Percentiles rank a stretch among this genome's conserved stretches.
phyloP scores from a whole-genome alignment of 1,140 invertebrate species.

The Mya arenaria region DNA sequence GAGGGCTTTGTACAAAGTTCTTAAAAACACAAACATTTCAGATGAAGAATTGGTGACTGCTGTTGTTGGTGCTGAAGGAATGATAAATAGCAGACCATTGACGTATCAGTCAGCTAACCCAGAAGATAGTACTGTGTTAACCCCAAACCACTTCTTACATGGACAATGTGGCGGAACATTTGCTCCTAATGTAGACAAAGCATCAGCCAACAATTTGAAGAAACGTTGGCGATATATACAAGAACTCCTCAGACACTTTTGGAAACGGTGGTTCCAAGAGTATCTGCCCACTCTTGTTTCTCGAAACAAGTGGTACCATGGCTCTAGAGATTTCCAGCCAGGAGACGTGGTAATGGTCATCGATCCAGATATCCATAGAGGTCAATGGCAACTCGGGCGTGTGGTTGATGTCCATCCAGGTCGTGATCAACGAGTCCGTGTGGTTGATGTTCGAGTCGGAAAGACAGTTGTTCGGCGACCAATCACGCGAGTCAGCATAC shows the following conservation, averaged over 20 bases:
- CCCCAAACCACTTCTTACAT: constrained; percentile 67
- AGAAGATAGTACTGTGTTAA: constrained; percentile 64
- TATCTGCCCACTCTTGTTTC: constrained; percentile 12
- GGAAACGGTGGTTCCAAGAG: constrained; percentile 44
- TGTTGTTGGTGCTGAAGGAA: constrained; percentile 59
- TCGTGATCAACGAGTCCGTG: not conserved
- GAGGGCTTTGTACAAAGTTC: constrained; percentile 46
- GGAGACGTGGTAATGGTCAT: constrained; percentile 8
- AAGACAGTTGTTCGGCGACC: not conserved
- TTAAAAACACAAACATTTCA: constrained; percentile 4
- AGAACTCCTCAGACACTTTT: constrained; percentile 47
- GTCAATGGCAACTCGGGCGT: not conserved
- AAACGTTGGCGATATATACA: constrained; percentile 37
- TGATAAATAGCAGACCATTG: constrained; percentile 67
- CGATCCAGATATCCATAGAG: not conserved
- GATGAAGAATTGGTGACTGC: constrained; percentile 51
- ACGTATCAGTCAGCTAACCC: constrained; percentile 66
- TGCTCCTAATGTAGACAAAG: constrained; percentile 17
- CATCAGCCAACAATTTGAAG: not conserved
- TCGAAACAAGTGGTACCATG: not conserved
- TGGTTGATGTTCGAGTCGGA: not conserved
- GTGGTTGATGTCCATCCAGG: not conserved
- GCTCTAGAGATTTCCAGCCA: not conserved
- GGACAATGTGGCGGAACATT: too few relatives aligned
- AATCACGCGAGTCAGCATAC: not conserved